phyloP scores from a whole-genome alignment of 2,888 invertebrate species.

The Rhodophaea formosa region DNA sequence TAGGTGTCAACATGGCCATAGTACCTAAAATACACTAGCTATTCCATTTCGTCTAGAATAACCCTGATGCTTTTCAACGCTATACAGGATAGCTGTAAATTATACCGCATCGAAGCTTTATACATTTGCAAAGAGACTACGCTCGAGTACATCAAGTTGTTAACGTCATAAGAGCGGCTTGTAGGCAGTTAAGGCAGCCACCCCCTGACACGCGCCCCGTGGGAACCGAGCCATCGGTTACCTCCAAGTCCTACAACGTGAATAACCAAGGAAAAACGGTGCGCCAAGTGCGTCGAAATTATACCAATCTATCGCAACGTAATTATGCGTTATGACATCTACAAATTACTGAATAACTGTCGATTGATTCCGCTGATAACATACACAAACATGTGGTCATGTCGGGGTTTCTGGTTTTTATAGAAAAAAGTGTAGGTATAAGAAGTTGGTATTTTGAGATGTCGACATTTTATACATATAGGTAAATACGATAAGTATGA shows the following conservation, averaged over 20 bases:
- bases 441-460: too few species aligned
- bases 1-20: too few species aligned
- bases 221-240: constrained; percentile 36
- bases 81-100: too few species aligned
- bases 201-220: constrained; percentile 35
- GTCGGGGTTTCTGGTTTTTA: not conserved
- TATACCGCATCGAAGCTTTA: too few species aligned
- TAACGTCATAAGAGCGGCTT: not conserved
- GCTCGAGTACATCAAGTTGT: not conserved
- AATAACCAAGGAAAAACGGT: constrained; percentile 19
- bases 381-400: constrained; percentile 9
- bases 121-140: not conserved
- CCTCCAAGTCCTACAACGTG: constrained; percentile 14
- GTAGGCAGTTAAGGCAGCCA: constrained; percentile 3
- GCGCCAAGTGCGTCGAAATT: constrained; percentile 23
- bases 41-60: too few species aligned
- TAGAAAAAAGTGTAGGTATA: too few species aligned
- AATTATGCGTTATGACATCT: constrained; percentile 27
- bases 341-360: constrained; percentile 24
- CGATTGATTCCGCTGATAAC: constrained; percentile 25
- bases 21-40: too few species aligned
- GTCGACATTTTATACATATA: too few species aligned
- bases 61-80: too few species aligned
- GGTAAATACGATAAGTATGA: too few species aligned
- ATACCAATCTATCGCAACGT: constrained; percentile 26